phyloP scores from a whole-genome alignment of 2,888 invertebrate genomes.

The Aquatica leii region DNA sequence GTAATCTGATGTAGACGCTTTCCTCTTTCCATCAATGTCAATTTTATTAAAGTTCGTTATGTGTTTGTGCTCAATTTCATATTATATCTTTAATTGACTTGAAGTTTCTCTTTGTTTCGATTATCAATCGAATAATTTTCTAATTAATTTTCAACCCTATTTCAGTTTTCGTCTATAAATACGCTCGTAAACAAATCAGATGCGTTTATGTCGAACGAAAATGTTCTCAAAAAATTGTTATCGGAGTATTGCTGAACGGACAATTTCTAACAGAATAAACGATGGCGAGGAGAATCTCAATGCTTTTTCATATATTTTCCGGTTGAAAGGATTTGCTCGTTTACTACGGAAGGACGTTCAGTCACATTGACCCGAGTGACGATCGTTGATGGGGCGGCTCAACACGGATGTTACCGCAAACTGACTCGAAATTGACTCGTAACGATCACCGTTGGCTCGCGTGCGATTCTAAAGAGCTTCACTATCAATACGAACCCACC shows the following conservation, averaged over 20 bases:
- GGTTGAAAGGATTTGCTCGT: slow-evolving; percentile 24
- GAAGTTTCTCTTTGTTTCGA: background rate
- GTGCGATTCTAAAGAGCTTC: slow-evolving; percentile 42
- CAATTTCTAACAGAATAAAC: slow-evolving; percentile 12
- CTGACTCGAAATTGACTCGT: slow-evolving; percentile 54
- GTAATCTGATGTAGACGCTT: slow-evolving; percentile 6
- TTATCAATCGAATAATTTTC: too few relatives aligned
- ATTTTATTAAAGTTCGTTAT: slow-evolving; percentile 2
- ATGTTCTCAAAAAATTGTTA: too few relatives aligned
- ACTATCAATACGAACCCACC: slow-evolving; percentile 33
- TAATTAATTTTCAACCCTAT: too few relatives aligned
- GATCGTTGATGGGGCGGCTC: slow-evolving; percentile 45
- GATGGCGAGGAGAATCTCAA: slow-evolving; percentile 16
- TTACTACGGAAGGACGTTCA: slow-evolving; percentile 36
- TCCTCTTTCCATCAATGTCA: background rate
- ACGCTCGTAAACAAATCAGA: too few relatives aligned
- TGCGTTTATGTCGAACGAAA: too few relatives aligned
- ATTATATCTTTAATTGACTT: background rate
- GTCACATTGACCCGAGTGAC: slow-evolving; percentile 46
- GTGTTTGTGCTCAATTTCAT: background rate
- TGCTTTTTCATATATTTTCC: slow-evolving; percentile 28
- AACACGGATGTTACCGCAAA: slow-evolving; percentile 51
- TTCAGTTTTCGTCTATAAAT: too few relatives aligned
- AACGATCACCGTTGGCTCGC: slow-evolving; percentile 49
- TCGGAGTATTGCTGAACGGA: slow-evolving; percentile 9